Conservation (phyloP, 2,797 vertebrate species). For the Danio tinwini region DNA sequence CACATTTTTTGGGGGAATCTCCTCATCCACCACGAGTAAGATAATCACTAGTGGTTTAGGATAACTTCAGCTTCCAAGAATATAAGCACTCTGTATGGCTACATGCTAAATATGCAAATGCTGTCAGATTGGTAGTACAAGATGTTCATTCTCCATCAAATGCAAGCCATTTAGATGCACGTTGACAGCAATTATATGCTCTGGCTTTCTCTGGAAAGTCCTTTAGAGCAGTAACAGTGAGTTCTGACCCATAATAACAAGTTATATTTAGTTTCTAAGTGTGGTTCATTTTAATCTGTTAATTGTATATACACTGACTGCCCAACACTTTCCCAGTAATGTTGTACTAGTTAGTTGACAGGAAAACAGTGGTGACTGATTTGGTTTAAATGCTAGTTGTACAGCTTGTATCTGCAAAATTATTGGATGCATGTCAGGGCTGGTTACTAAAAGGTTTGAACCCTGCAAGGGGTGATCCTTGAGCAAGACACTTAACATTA, state of each 20-base stretch:
- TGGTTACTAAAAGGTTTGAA: not conserved
- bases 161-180: not conserved
- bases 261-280: not conserved
- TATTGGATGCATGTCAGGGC: not conserved
- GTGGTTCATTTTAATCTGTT: constrained; percentile 5
- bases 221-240: not conserved
- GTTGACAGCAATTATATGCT: not conserved
- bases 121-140: not conserved
- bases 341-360: not conserved
- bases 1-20: no score
- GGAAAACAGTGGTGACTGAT: not conserved
- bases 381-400: not conserved
- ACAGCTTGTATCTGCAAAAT: not conserved
- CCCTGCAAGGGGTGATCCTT: not conserved
- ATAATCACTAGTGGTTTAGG: not conserved
- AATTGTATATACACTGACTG: not conserved
- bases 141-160: not conserved
- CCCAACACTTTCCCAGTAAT: not conserved
- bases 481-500: constrained; percentile 13
- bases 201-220: not conserved
- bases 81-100: not conserved
- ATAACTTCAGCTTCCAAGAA: not conserved
- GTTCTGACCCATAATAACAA: not conserved
- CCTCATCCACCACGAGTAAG: no score
- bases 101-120: constrained; percentile 1